Evolutionary conservation across 2,113 vertebrate species (phyloP), one percentile per base, ranked within the genome.

Genomic region (Proteles cristata): DNA sequence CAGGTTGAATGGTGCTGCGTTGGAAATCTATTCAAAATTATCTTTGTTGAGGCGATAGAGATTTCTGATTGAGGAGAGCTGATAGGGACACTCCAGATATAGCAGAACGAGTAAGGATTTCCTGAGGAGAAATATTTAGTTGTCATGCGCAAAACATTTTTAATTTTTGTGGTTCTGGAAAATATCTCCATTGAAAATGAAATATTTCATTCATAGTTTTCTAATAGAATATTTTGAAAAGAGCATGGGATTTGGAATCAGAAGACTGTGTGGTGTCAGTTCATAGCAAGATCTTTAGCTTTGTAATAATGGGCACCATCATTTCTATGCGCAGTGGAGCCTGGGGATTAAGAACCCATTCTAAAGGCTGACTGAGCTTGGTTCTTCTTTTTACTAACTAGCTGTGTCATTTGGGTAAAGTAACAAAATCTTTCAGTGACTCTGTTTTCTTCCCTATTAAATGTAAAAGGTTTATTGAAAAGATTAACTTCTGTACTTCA

Each of bases 121-220:
- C 21, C 71, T n/a, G 11, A 84, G 48, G 58, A 74, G 53, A 76
- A n/a, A 84, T 88, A 69, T 93, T n/a, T n/a, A 28, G 28, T 45
- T 21, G n/a, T 39, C 31, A 79, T 35, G 71, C 31, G 26, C 61
- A 89, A 95, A 82, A 53, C 17, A n/a, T 45, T 93, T 90, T 65
- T 53, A 58, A 77, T 55, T 69, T 88, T 45, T 93, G 25, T 89
- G 8, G 33, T 81, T 92, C 26, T 80, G 91, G 11, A 45, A 91
- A 69, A 85, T 77, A 15, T 19, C 11, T 93, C 65, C 21, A 68
- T 73, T 74, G 88, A 66, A 84, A 77, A 96, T 74, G 31, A 82
- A 89, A 17, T 79, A 35, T 61, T 94, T 92, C 4, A 94, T 85
- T 89, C 26, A 35, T 45, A 69, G 43, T 76, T 76, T 76, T 28